A percentile compares a stretch with the other conserved stretches of the same genome.
Conservation (phyloP, 2,888 invertebrate genomes). For the Diogma glabrata region DNA sequence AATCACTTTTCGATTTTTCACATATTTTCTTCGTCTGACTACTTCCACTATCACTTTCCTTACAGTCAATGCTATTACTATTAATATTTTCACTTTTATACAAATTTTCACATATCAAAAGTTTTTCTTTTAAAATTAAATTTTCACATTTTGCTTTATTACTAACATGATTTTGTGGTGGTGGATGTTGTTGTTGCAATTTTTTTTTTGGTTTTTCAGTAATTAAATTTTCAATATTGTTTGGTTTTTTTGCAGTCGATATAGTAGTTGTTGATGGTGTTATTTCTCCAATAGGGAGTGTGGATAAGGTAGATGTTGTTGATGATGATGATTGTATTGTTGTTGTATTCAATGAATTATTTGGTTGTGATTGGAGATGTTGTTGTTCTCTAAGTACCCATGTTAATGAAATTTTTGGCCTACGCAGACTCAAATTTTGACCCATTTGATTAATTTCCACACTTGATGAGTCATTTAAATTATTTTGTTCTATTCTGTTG, state of each 20-base stretch:
- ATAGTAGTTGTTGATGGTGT: constrained; percentile 13
- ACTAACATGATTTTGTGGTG: background rate
- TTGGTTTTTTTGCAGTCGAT: too few species aligned
- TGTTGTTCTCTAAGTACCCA: constrained; percentile 61
- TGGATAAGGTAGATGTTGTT: constrained; percentile 1
- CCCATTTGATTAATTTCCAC: constrained; percentile 32
- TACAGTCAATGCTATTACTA: background rate
- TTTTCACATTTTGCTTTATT: background rate
- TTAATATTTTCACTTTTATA: background rate
- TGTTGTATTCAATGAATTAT: background rate
- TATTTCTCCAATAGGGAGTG: constrained; percentile 15
- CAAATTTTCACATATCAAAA: background rate
- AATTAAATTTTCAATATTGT: too few species aligned
- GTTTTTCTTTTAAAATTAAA: constrained; percentile 3
- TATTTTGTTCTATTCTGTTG: background rate
- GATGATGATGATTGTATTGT: constrained; percentile 28
- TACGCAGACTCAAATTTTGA: constrained; percentile 41
- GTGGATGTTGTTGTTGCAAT: background rate
- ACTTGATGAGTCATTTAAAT: background rate
- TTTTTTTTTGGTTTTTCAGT: background rate
- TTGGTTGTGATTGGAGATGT: constrained; percentile 22
- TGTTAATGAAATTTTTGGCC: constrained; percentile 59
- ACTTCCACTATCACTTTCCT: constrained; percentile 10
- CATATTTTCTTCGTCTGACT: constrained; percentile 16
- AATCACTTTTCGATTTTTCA: constrained; percentile 13